Evolutionary conservation across 2,888 invertebrate species (phyloP).

Genomic region (Drosophila robusta): DNA sequence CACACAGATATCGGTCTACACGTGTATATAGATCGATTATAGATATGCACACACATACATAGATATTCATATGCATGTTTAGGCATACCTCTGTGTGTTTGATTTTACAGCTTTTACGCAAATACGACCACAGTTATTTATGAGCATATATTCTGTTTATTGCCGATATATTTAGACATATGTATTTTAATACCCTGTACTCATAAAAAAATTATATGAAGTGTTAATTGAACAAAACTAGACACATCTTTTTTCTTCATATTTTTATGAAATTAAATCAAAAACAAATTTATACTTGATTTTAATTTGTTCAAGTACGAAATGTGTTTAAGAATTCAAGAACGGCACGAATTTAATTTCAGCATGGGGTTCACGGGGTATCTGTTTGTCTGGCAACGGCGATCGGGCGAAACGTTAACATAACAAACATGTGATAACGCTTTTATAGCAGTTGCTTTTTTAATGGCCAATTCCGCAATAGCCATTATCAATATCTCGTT

Average conservation of each 20-base stretch:
- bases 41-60: neutral
- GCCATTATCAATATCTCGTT: conserved; percentile 5
- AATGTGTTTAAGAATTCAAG: too few relatives aligned
- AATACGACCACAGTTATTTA: neutral
- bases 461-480: neutral
- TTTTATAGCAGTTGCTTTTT: neutral
- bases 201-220: neutral
- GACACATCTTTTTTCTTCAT: too few relatives aligned
- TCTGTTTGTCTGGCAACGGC: neutral
- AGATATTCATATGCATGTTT: neutral
- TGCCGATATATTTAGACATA: neutral
- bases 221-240: neutral
- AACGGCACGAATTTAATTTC: too few relatives aligned
- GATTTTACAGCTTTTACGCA: conserved; percentile 3
- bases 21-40: conserved; percentile 3
- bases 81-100: conserved; percentile 6
- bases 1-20: neutral
- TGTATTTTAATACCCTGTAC: neutral
- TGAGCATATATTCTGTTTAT: conserved; percentile 14
- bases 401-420: neutral
- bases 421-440: conserved; percentile 2
- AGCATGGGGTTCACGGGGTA: neutral
- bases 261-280: too few relatives aligned
- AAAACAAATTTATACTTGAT: too few relatives aligned
- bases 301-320: too few relatives aligned